Evolutionary conservation across 2,113 vertebrate species (phyloP), one percentile per base, ranked within the genome.

Genomic region (Salvelinus alpinus): DNA sequence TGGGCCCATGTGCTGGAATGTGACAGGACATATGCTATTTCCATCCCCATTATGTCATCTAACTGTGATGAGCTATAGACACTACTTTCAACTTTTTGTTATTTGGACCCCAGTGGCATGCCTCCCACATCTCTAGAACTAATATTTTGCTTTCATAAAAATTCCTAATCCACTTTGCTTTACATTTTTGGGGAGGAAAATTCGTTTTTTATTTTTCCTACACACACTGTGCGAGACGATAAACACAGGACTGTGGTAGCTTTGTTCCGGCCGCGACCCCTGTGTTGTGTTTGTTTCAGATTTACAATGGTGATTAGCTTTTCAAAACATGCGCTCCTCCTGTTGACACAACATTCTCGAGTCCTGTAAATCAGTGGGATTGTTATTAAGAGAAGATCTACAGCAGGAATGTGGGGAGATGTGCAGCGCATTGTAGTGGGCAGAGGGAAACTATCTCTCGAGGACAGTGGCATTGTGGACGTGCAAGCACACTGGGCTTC

Each of bases 401-500:
- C 51, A 54, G 51, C 51, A 54, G 51, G 82, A 84, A 82, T 86
- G 78, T 82, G 76, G 73, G 25, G 72, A 20, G 71, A 86, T 83
- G 83, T 80, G 73, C 71, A 71, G 25, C 44, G 68, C 80, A 85
- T 76, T 86, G 80, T 88, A 85, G 83, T 75, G 80, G 83, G 88
- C 80, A 89, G 81, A 85, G 79, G 86, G 9, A 1, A 22, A 25
- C 24, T n/a, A 54, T 60, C 54, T 83, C 38, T 82, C 51, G 77
- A 87, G 82, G 85, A 82, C 82, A 84, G 75, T 68, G 74, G 79
- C 59, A 77, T 80, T 89, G 87, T 75, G 81, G 82, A 87, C 77
- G 25, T 86, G 76, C 83, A 82, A 80, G 82, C 80, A 82, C 67
- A 74, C 48, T 72, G 81, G 86, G 84, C 71, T 80, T 67, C 71